A percentile compares a stretch with the other conserved stretches of the same genome.
These are phyloP conservation scores for Oryzias curvinotus DNA, from an alignment of 2,113 vertebrate genomes.

Conservation along the genomic window DNA sequence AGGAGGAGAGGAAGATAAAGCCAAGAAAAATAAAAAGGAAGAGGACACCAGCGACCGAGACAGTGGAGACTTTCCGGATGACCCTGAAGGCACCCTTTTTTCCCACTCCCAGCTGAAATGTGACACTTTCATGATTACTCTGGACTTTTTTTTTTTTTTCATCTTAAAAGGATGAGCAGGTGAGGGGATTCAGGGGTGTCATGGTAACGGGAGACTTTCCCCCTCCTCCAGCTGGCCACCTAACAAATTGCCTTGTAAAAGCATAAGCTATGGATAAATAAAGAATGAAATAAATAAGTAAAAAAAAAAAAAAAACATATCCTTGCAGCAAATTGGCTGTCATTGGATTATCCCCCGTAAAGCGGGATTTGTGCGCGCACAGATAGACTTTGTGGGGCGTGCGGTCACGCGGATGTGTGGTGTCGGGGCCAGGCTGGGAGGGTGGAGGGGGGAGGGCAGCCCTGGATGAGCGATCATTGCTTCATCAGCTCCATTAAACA, in stretches of 20 bases:
- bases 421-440: constrained; percentile 19
- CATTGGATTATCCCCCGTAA: constrained; percentile 76
- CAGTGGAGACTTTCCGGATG: constrained; percentile 43
- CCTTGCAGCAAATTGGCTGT: constrained; percentile 76
- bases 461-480: constrained; percentile 63
- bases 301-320: constrained; percentile 33
- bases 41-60: background rate
- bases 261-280: constrained; percentile 67
- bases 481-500: constrained; percentile 70
- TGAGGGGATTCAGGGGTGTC: constrained; percentile 18
- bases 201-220: constrained; percentile 55
- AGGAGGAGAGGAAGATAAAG: constrained; percentile 28
- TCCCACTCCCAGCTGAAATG: constrained; percentile 63
- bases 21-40: constrained; percentile 1
- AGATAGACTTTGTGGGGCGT: constrained; percentile 32
- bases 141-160: constrained; percentile 43
- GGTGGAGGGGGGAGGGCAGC: constrained; percentile 26
- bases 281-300: constrained; percentile 66
- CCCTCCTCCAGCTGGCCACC: constrained; percentile 53
- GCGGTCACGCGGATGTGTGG: constrained; percentile 9
- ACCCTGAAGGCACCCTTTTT: constrained; percentile 50
- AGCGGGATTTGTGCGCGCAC: constrained; percentile 63
- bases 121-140: constrained; percentile 74
- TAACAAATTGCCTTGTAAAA: constrained; percentile 74
- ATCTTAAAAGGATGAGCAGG: constrained; percentile 62